Conservation (phyloP, 2,113 vertebrate species). For the Brachionichthys hirsutus region DNA sequence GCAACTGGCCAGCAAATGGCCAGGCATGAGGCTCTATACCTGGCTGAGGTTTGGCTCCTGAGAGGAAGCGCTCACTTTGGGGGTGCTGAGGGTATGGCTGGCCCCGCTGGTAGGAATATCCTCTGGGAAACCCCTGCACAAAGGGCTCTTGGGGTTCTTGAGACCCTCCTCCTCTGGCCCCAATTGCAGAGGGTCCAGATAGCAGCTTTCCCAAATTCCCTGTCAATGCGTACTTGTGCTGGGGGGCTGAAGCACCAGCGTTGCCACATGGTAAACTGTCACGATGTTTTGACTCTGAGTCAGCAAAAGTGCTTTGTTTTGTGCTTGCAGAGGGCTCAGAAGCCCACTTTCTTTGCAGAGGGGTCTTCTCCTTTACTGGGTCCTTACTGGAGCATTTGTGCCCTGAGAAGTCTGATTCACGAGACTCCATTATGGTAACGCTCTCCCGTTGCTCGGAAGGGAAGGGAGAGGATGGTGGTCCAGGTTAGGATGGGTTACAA, state of each 20-base stretch:
- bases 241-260: conserved; percentile 74
- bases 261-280: conserved; percentile 81
- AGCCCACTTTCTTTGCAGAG: conserved; percentile 89
- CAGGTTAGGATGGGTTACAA: conserved; percentile 55
- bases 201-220: conserved; percentile 82
- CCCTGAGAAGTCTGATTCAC: conserved; percentile 83
- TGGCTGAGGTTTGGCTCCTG: conserved; percentile 88
- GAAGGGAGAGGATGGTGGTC: not conserved
- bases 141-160: conserved; percentile 85
- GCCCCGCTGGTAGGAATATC: conserved; percentile 86
- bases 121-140: conserved; percentile 81
- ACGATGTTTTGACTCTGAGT: conserved; percentile 82
- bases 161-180: conserved; percentile 71
- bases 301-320: conserved; percentile 88
- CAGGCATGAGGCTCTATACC: conserved; percentile 90
- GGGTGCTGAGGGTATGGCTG: conserved; percentile 93
- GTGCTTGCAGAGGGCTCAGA: conserved; percentile 85
- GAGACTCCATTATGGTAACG: conserved; percentile 88
- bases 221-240: conserved; percentile 81
- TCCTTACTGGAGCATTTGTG: conserved; percentile 88
- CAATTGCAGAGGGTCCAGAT: conserved; percentile 75
- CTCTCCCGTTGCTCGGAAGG: conserved; percentile 29
- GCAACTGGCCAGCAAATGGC: conserved; percentile 88
- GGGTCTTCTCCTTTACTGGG: conserved; percentile 84
- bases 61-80: conserved; percentile 86